Conservation (phyloP, 2,113 vertebrate genomes). For the Sorex fumeus region DNA sequence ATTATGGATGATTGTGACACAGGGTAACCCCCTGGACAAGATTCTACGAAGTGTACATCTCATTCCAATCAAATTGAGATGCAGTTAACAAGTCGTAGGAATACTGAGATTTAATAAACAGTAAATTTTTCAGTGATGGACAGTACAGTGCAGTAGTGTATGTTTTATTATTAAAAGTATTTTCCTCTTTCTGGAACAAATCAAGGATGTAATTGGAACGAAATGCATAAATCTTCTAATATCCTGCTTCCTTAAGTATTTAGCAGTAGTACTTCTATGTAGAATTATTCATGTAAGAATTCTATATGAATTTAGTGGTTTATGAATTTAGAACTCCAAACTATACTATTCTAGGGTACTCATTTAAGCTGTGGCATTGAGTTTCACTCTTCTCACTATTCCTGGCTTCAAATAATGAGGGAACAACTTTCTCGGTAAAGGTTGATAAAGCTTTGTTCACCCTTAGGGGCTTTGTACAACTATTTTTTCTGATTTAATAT, state of each 20-base stretch:
- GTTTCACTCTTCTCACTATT: slow-evolving; percentile 1
- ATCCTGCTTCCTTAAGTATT: slow-evolving; percentile 78
- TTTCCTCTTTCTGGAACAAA: slow-evolving; percentile 73
- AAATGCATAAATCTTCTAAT: slow-evolving; percentile 79
- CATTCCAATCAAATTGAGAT: neutral
- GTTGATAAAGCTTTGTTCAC: slow-evolving; percentile 55
- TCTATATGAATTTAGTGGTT: slow-evolving; percentile 49
- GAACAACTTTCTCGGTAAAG: slow-evolving; percentile 24
- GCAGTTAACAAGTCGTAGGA: slow-evolving; percentile 9
- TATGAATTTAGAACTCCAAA: slow-evolving; percentile 34
- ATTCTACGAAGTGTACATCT: neutral
- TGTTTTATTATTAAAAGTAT: slow-evolving; percentile 67
- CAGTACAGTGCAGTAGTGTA: neutral
- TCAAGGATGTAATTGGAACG: slow-evolving; percentile 80
- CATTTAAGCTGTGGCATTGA: neutral
- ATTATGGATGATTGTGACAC: neutral
- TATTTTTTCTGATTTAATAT: slow-evolving; percentile 61
- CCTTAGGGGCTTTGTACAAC: slow-evolving; percentile 44
- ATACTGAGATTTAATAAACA: slow-evolving; percentile 58
- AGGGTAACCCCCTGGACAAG: neutral
- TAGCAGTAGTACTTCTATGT: slow-evolving; percentile 74
- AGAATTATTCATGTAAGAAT: slow-evolving; percentile 68
- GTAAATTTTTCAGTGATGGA: slow-evolving; percentile 15
- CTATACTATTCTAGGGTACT: neutral
- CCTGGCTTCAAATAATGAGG: slow-evolving; percentile 39